Evolutionary conservation across 1,140 invertebrate species (phyloP), one percentile per base, ranked within the genome.

Genomic region (Ostrea denselamellosa): DNA sequence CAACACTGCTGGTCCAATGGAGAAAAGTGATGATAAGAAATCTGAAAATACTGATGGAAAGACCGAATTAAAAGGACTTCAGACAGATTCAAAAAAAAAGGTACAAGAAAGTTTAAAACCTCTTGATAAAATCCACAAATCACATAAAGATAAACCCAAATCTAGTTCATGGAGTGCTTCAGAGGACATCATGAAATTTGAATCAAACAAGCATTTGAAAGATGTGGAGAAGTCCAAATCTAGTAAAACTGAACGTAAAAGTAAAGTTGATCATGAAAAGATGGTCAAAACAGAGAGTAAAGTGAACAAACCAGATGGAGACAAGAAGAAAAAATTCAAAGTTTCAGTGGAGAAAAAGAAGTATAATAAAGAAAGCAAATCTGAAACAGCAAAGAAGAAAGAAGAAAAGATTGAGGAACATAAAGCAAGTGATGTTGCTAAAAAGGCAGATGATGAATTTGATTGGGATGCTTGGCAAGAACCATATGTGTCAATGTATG

Each of bases 401-500:
- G 82, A 88, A 53, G 82, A 92, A 34, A 87, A 90, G 12, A 88
- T 56, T 52, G 85, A 85, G 9, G 77, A 87, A 28, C 51, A 85
- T 12, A 92, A 86, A 17, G 56, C 58, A 62, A 22, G 25, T 22
- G 85, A 89, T 28, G 65, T 34, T 28, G 71, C 88, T 87, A 91
- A 92, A 90, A 95, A 95, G 90, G 96, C 77, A 97, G 89, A 91
- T 86, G 68, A 90, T 56, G 86, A 91, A 85, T 89, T 90, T 77
- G 90, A 92, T 68, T 88, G 90, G 62, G 88, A 91, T 34, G 87
- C 87, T 34, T 86, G 86, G 84, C 82, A 88, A 44, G 28, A 89
- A 71, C 90, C 91, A 17, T 99, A 98, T 93, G 98, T 98, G 88
- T 99, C 98, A 54, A 99, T 99, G 98, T 99, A 99, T 94, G 98